These are phyloP conservation scores for Zosterops lateralis DNA, from an alignment of 2,113 vertebrate genomes.

Conservation along the genomic window DNA sequence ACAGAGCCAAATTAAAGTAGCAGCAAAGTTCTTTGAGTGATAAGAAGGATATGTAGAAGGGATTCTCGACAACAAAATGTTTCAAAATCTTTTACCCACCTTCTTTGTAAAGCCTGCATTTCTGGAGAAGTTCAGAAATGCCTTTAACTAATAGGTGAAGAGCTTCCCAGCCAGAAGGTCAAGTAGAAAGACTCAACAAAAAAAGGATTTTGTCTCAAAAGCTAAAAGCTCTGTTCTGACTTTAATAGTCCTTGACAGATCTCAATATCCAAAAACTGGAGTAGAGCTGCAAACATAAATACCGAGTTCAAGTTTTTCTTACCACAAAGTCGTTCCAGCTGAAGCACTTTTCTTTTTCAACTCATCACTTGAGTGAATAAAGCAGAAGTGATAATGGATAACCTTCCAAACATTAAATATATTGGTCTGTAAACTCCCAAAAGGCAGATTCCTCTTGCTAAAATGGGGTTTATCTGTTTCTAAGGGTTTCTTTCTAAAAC, in stretches of 20 bases:
- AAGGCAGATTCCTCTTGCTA: not conserved
- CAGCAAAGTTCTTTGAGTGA: not conserved
- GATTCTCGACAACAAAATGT: not conserved
- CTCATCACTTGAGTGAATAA: not conserved
- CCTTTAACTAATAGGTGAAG: not conserved
- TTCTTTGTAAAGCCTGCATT: not conserved
- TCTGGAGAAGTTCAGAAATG: not conserved
- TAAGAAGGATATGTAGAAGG: not conserved
- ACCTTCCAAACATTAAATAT: not conserved
- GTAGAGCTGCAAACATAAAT: not conserved
- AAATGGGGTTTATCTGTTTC: not conserved
- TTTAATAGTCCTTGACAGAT: not conserved
- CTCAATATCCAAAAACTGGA: not conserved
- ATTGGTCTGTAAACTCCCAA: not conserved
- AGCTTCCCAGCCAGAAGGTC: not conserved
- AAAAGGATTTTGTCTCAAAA: not conserved
- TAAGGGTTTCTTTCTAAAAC: not conserved
- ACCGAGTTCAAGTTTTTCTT: not conserved
- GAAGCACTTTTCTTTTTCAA: not conserved
- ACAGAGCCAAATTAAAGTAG: not conserved
- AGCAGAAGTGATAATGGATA: not conserved
- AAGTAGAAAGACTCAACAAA: not conserved
- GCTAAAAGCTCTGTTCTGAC: not conserved
- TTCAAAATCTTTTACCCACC: not conserved
- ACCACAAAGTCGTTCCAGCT: not conserved